Evolutionary conservation across 2,113 vertebrate species (phyloP).

Genomic region (Triplophysa tibetana): DNA sequence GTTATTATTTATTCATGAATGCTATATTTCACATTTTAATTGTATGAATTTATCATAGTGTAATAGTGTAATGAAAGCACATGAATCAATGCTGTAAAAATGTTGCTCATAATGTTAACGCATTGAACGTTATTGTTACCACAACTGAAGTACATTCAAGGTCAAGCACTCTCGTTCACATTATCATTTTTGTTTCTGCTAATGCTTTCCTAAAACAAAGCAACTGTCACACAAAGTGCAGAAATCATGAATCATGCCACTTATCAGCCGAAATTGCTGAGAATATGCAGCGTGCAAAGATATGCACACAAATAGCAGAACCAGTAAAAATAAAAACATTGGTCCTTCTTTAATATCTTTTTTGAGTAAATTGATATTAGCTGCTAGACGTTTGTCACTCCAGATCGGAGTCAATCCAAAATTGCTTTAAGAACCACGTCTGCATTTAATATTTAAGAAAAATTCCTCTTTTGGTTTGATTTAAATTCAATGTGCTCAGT

Average conservation of each 20-base stretch:
- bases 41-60: too few relatives aligned
- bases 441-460: not conserved
- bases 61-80: too few relatives aligned
- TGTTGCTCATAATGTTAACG: too few relatives aligned
- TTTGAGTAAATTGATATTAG: not conserved
- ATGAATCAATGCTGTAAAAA: too few relatives aligned
- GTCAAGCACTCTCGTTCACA: not conserved
- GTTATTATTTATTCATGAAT: too few relatives aligned
- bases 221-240: not conserved
- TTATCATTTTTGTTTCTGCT: constrained; percentile 9
- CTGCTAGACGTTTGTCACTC: not conserved
- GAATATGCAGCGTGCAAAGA: not conserved
- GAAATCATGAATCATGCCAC: not conserved
- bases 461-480: not conserved
- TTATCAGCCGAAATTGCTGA: not conserved
- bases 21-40: too few relatives aligned
- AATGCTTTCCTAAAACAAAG: not conserved
- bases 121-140: too few relatives aligned
- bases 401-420: not conserved
- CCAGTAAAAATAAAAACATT: not conserved
- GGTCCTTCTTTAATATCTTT: not conserved
- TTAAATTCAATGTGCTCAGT: not conserved
- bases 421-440: not conserved
- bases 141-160: not conserved
- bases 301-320: not conserved